phyloP scores from a whole-genome alignment of 2,113 vertebrate species.

The Ondatra zibethicus region DNA sequence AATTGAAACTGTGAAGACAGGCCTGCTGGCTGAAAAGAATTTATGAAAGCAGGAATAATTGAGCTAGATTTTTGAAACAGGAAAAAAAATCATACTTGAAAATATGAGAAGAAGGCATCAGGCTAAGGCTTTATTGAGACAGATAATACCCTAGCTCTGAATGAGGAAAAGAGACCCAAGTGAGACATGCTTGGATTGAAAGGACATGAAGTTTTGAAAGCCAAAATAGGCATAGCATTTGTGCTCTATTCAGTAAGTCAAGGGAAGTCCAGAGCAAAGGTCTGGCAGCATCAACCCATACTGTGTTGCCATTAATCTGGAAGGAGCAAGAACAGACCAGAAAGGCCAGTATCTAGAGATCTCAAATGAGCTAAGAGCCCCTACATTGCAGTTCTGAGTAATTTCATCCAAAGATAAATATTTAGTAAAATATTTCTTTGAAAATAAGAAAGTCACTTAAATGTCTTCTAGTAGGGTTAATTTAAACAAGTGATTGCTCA shows the following conservation, averaged over 20 bases:
- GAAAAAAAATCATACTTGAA: background rate
- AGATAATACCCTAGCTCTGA: background rate
- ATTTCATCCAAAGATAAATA: background rate
- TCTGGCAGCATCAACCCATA: background rate
- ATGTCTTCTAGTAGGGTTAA: background rate
- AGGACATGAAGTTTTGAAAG: slow-evolving; percentile 3
- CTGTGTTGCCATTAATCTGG: background rate
- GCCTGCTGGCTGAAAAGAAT: background rate
- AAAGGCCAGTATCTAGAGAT: background rate
- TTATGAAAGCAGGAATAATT: background rate
- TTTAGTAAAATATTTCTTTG: background rate
- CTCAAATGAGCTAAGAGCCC: background rate
- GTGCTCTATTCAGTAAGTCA: background rate
- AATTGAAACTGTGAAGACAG: background rate
- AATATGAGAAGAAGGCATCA: background rate
- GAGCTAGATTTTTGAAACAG: background rate
- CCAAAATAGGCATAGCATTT: background rate
- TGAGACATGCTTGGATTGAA: background rate
- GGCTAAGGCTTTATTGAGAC: background rate
- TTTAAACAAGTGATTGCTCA: background rate
- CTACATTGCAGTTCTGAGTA: background rate
- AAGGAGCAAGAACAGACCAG: background rate
- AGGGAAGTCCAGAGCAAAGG: background rate
- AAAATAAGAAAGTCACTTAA: background rate
- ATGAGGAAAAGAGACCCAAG: background rate